A percentile compares a stretch with the other conserved stretches of the same genome.
phyloP scores from a whole-genome alignment of 2,888 invertebrate genomes.

The Sthenelais limicola region DNA sequence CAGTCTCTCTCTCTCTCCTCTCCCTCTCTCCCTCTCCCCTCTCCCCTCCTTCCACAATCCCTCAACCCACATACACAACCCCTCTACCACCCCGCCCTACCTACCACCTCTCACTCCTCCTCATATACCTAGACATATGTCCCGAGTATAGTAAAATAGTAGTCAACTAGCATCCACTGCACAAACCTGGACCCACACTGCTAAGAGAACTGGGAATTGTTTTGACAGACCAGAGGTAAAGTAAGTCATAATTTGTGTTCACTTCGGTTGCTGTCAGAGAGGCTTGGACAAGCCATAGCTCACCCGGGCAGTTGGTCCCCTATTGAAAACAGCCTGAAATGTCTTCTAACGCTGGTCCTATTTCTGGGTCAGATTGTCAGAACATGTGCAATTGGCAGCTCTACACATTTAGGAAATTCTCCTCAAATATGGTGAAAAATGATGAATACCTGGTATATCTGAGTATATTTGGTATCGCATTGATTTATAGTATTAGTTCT shows the following conservation, averaged over 20 bases:
- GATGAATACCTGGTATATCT: too few relatives aligned
- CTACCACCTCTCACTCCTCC: not conserved
- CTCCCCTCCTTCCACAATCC: not conserved
- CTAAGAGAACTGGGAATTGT: not conserved
- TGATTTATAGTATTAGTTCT: too few relatives aligned
- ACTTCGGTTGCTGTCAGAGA: not conserved
- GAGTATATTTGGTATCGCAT: too few relatives aligned
- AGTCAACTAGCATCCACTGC: not conserved
- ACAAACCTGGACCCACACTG: not conserved
- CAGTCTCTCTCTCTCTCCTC: not conserved
- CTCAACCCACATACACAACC: not conserved
- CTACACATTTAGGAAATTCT: too few relatives aligned
- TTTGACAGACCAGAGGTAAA: not conserved
- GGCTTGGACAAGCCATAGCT: not conserved
- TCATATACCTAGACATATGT: not conserved
- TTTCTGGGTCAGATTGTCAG: too few relatives aligned
- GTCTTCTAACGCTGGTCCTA: too few relatives aligned
- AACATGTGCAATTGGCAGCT: too few relatives aligned
- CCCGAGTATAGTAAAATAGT: not conserved
- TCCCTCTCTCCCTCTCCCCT: not conserved
- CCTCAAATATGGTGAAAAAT: too few relatives aligned
- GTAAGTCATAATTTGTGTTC: slow-evolving; percentile 5
- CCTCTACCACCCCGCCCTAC: not conserved
- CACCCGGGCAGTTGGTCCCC: not conserved
- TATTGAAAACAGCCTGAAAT: too few relatives aligned